Base-by-base conservation (phyloP, 2,888 invertebrate genomes). In the Chydorus sphaericus region DNA sequence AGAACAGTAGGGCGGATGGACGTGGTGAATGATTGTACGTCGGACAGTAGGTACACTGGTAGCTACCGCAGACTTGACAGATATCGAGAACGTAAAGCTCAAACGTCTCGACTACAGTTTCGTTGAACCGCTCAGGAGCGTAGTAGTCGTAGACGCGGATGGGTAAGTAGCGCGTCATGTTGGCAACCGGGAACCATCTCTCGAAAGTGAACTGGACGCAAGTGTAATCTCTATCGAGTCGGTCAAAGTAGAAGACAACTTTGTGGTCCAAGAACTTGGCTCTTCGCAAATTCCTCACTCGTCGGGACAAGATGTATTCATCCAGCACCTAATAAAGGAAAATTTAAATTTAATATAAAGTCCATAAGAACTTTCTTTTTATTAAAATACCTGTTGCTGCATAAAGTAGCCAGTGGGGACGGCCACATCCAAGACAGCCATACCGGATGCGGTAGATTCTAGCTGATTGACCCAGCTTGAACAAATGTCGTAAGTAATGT, bases 131-230 rank as follows among this genome's bases (percentile, higher is more conserved):
- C 70, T 91, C 91, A 86, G 94, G 94, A 55, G 93, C 86, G 71
- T 94, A 94, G 69, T 92, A 94, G 73, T 96, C 94, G 71, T 92
- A 96, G 11, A 94, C 83, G 57, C 87, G 78, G 55, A 92, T 82
- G 4, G 90, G 83, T 62, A 94, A 77, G 70, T 88, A 91, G 48
- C 90, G 78, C 1, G 94, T 92, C 86, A 93, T 88, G 72, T 96
- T 96, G 51, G 94, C 94, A 3, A 94, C 91, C 0, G 94, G 94
- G 72, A 79, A 85, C 93, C 93, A 96, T 62, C 96, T 78, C 71
- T 93, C 91, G 56, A 93, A 80, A 1, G 90, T 88, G 69, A 93
- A 89, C 71, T 89, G 85, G 10, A 96, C 83, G 67, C 96, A 96
- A 6, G 87, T 87, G 63, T 81, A 82, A 69, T 85, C 83, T 23